Base-by-base conservation (phyloP, 2,888 invertebrate species). In the Tetranychus truncatus region DNA sequence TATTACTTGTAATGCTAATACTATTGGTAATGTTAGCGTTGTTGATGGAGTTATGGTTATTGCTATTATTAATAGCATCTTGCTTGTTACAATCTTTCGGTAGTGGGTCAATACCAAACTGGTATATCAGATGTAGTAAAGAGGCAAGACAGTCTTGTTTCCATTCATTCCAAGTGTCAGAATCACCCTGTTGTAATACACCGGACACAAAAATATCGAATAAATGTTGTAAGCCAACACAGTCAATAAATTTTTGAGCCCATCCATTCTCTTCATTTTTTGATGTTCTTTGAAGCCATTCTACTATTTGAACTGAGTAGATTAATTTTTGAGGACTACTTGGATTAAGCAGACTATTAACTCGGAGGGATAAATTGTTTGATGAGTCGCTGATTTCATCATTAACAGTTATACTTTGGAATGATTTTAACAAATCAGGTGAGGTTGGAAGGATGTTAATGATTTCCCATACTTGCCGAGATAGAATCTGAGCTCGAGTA, bases 391-490 rank as follows among this genome's bases (percentile, higher is more conserved):
- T 55, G 73, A 20, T 66, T 69, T 71, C 71, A n/a, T 44, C 44
- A 20, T 34, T 74, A 15, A 66, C 55, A 44, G 65, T 20, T 24
- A 76, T 74, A 24, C 71, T 71, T 71, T 74, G 90, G 81, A 95
- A 93, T 5, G 90, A 91, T 81, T 90, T 88, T 69, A 93, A 83
- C 69, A 94, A 86, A 5, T 89, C 89, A 0, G 93, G 92, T 84
- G 91, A 93, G 1, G 95, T 91, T 1, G 95, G 95, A 74, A 95
- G 85, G 77, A 95, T 87, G 81, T 92, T 93, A 44, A 95, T 85
- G 74, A 95, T 91, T 81, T 95, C 95, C 95, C 95, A 95, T 0
- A 95, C 94, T 71, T 93, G 87, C 46, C 95, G 87, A 0, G 95
- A 95, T 73, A 95, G 83, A 0, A 92, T 87, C 82, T 93, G 92